Evolutionary conservation across 1,140 invertebrate species (phyloP), one percentile per base, ranked within the genome.

Genomic region (Drosophila neocordata): DNA sequence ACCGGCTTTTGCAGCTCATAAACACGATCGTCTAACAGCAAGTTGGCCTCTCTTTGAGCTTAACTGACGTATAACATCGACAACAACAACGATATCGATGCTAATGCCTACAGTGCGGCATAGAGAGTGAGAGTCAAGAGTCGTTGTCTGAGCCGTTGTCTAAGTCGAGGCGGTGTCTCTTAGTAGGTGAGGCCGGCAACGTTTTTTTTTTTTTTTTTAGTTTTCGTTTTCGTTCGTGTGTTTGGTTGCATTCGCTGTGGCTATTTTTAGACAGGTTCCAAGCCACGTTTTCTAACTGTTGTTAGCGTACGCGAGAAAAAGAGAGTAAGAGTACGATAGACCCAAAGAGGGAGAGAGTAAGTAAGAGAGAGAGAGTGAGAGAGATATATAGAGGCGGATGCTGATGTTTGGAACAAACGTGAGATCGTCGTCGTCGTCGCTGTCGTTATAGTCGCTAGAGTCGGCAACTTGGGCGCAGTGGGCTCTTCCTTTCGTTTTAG

Each of bases 241-340:
- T 58, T 87, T 65, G 69, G 74, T 67, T 87, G 77, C 73, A 82
- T 82, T 87, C 83, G 82, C 35, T 76, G 82, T 70, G 83, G 84
- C 84, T 89, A 89, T 89, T 89, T 89, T 89, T 89, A 89, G 84
- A 89, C 87, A 90, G 87, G 87, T 90, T 89, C 77, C 79, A 78
- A 89, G 84, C 85, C 84, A 89, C 85, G 84, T 89, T 89, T 89
- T 89, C 85, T 89, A 89, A 89, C 84, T 89, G 84, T 89, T 90
- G 74, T 81, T 90, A 73, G 84, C 74, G 84, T 89, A 90, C 89
- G 59, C 41, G 41, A 48, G 41, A 48, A 20, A 48, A 48, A 48
- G 41, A 48, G 41, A 48, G 41, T 48, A 2, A 35, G 7, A 35
- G 34, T 12, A n/a, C n/a, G n/a, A n/a, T n/a, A n/a, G n/a, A n/a